Base-by-base conservation (phyloP, 2,888 invertebrate genomes). In the Nymphalis urticae region DNA sequence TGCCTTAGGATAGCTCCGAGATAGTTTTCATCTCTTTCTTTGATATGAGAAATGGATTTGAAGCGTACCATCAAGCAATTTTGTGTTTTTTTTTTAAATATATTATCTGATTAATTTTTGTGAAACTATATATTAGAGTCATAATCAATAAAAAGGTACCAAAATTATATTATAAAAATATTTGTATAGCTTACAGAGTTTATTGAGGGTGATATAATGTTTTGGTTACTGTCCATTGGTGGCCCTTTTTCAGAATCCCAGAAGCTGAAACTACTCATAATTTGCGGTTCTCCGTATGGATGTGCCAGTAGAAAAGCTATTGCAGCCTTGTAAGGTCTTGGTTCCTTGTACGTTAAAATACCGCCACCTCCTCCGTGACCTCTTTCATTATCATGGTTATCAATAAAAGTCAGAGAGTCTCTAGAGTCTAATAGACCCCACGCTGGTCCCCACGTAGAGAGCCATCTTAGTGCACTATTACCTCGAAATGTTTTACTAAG, bases 191-290 rank as follows among this genome's bases (percentile, higher is more conserved):
- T 88, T 73, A 92, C 92, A 0, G 93, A 81, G 75, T 95, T 94
- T 70, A 96, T 94, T 13, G 85, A 82, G 0, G 96, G 96, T 0
- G 95, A 94, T 48, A 94, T 85, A 24, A 95, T 94, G 75, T 95
- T 94, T 5, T 93, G 95, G 1, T 90, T 78, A 0, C 76, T 80
- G 75, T 96, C 95, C 79, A 93, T 92, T 0, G 97, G 97, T 1
- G 97, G 96, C 8, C 96, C 96, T 69, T 87, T 77, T 80, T 95
- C 95, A 0, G 90, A 87, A 74, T 94, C 81, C 68, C 86, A 86
- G 82, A 97, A 98, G 53, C 85, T 89, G 79, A 95, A 98, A 74
- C 97, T 97, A 81, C 97, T 97, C 96, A 98, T 97, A 32, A 98
- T 92, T 61, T 96, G 94, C 0, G 97, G 95, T 69, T 95, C 94